Conservation (phyloP, 2,888 invertebrate genomes). For the Apamea monoglypha region DNA sequence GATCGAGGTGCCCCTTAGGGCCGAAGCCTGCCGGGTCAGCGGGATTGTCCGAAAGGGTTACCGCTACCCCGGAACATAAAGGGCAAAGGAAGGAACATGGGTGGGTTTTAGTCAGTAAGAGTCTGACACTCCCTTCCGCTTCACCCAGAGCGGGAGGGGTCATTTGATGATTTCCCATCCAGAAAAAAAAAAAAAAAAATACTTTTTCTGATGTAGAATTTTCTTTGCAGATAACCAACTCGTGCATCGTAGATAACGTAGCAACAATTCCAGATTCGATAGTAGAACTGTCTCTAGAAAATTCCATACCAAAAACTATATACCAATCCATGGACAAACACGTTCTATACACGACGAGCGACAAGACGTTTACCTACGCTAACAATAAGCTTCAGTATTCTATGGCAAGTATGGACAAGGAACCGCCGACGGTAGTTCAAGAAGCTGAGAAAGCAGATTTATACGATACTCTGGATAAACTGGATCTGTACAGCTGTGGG, state of each 20-base stretch:
- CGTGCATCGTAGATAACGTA: slow-evolving; percentile 87
- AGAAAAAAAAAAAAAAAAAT: no score
- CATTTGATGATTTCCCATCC: no score
- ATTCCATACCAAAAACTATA: slow-evolving; percentile 85
- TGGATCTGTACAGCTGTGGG: slow-evolving; percentile 81
- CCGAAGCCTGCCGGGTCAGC: no score
- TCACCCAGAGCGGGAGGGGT: no score
- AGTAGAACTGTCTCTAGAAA: slow-evolving; percentile 86
- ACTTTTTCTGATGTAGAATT: neutral
- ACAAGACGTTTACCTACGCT: slow-evolving; percentile 79
- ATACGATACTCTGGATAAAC: slow-evolving; percentile 80
- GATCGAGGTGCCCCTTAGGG: no score
- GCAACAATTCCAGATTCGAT: slow-evolving; percentile 86
- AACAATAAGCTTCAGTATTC: slow-evolving; percentile 84
- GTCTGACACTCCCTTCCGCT: no score
- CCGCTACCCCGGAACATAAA: no score
- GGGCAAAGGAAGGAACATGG: no score
- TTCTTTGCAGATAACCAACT: slow-evolving; percentile 83
- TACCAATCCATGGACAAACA: slow-evolving; percentile 87
- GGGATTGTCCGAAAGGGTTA: no score
- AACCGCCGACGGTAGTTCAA: slow-evolving; percentile 61
- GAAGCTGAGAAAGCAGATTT: slow-evolving; percentile 79
- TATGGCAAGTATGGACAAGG: slow-evolving; percentile 82
- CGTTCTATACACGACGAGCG: slow-evolving; percentile 81
- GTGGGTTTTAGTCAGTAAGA: no score